Evolutionary conservation across 2,797 vertebrate species (phyloP), one percentile per base, ranked within the genome.

Genomic region (Octomys mimax): DNA sequence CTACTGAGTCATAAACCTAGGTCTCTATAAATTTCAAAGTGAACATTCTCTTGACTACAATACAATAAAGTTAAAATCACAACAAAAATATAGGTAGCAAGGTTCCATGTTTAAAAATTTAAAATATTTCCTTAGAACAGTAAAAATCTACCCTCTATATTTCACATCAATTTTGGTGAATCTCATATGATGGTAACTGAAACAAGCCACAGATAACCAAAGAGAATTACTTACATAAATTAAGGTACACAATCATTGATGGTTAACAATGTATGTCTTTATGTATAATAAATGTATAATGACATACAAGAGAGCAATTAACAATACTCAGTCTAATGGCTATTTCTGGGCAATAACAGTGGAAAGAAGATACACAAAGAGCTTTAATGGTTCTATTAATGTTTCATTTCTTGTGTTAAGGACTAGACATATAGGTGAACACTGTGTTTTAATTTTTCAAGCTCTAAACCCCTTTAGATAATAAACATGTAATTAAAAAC

Each of bases 11-110:
- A 92, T 68, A 95, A 80, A 92, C 82, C 21, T 95, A 46, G 64
- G 82, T 92, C 62, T 87, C 57, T 4, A 0, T 39, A 94, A 79
- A 21, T 84, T 95, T 95, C 71, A 92, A 91, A 84, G 79, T 77
- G 42, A 26, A 46, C 14, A 88, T 85, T 87, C 77, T 92, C 66
- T 92, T 92, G 36, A 95, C 33, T 64, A 88, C 12, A 92, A 57
- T 28, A 4, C 13, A 83, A 84, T 78, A 59, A 87, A 81, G 26
- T 92, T 78, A 92, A n/a, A 88, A 73, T 71, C 66, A 83, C 80
- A 94, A 91, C 57, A 62, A 92, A 91, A 95, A 89, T 39, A 59
- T 10, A 94, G 82, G 49, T 14, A 90, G 33, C 68, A 94, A 95
- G 95, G 77, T 7, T 78, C 36, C 31, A 80, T 49, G 24, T 39